Evolutionary conservation across 2,113 vertebrate species (phyloP).

Genomic region (Centropristis striata): DNA sequence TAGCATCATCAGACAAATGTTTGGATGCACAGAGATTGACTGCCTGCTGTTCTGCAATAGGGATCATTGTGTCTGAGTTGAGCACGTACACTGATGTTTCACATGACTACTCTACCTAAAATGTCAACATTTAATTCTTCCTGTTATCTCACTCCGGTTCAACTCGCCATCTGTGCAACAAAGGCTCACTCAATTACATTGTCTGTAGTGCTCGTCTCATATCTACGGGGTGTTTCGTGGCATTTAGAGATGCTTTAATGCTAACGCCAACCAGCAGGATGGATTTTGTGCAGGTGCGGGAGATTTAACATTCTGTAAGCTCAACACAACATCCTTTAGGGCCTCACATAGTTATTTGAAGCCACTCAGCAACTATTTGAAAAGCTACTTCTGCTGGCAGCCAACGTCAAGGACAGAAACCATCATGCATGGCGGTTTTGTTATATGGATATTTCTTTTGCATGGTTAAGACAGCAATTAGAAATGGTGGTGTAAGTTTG

Average conservation of each 20-base stretch:
- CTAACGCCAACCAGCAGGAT: constrained; percentile 25
- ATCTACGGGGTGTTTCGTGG: constrained; percentile 28
- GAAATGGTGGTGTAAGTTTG: constrained; percentile 16
- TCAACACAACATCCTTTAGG: constrained; percentile 48
- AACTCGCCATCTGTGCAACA: constrained; percentile 46
- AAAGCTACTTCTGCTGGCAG: constrained; percentile 27
- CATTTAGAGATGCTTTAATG: constrained; percentile 46
- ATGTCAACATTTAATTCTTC: constrained; percentile 34
- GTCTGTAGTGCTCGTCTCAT: constrained; percentile 16
- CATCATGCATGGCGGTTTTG: constrained; percentile 20
- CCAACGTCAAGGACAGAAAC: constrained; percentile 29
- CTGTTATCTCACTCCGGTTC: constrained; percentile 25
- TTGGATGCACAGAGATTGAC: constrained; percentile 4
- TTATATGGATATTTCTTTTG: constrained; percentile 8
- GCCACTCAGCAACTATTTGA: constrained; percentile 44
- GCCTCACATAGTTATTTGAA: constrained; percentile 52
- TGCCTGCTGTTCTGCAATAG: background rate
- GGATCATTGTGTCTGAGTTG: constrained; percentile 14
- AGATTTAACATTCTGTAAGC: constrained; percentile 43
- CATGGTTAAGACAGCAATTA: constrained; percentile 33
- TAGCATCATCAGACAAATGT: constrained; percentile 32
- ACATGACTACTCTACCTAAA: constrained; percentile 12
- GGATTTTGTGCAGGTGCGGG: constrained; percentile 36
- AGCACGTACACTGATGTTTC: background rate
- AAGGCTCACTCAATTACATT: constrained; percentile 36